Evolutionary conservation across 2,888 invertebrate genomes (phyloP).

Genomic region (Lochmaea crataegi): DNA sequence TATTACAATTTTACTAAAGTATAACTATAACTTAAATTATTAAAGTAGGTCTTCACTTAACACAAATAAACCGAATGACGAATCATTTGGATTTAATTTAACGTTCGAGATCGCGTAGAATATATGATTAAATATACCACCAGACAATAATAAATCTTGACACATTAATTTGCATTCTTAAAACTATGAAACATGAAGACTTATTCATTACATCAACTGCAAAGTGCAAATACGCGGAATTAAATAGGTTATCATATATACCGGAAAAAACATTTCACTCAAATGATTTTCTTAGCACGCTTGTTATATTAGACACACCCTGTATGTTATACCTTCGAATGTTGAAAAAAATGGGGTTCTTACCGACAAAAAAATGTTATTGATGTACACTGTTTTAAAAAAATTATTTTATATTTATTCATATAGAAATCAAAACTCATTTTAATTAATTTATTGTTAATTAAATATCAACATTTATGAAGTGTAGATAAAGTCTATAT

Average conservation of each 20-base stretch:
- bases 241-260: background rate
- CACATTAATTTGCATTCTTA: constrained; percentile 29
- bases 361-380: no score
- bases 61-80: constrained; percentile 18
- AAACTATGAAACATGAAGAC: constrained; percentile 20
- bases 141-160: constrained; percentile 28
- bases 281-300: no score
- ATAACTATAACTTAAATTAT: background rate
- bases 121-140: constrained; percentile 19
- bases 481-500: no score
- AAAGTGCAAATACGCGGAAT: background rate
- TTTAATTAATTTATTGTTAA: no score
- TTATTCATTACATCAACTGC: background rate
- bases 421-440: no score
- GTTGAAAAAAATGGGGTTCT: no score
- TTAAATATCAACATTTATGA: no score
- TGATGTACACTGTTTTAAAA: no score
- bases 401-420: no score
- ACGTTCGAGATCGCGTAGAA: background rate
- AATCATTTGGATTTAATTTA: constrained; percentile 14
- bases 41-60: constrained; percentile 22
- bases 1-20: no score
- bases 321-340: no score
- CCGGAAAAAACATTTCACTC: background rate
- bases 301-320: no score